Evolutionary conservation across 2,888 invertebrate species (phyloP), one percentile per base, ranked within the genome.

Genomic region (Spatulosminthurus flaviceps): DNA sequence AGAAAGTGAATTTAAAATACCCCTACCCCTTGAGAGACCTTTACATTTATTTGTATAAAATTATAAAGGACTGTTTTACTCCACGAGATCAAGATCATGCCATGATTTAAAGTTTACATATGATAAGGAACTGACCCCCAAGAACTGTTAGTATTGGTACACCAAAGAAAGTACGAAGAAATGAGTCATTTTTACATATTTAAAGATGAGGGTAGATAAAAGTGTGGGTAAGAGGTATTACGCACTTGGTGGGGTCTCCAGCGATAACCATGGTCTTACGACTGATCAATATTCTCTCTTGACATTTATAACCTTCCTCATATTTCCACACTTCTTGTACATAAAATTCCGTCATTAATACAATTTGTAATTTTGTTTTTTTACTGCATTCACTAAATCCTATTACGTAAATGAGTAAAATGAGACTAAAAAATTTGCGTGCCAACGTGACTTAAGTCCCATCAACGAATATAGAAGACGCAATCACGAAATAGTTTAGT

Each of bases 181-280:
- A 70, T 70, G 70, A 70, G 70, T 70, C 41, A 70, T 70, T 26
- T 51, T 70, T 70, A 41, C 70, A 70, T 70, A 34, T 41, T 70
- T 70, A 7, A 9, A 41, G 34, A 41, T 70, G 41, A 70, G 9
- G 41, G 34, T 16, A 41, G 34, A 70, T 34, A 41, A 41, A 41
- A 70, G n/a, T 51, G n/a, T 34, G 70, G 41, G 9, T 19, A 41
- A 41, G 41, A 21, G 21, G 41, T 70, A 41, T 19, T 70, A 34
- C 41, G 41, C 41, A 41, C 70, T 70, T 70, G 34, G 51, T 2
- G 16, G 51, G n/a, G n/a, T n/a, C 51, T 51, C 51, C n/a, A n/a
- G n/a, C 51, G 51, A 51, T 51, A 19, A n/a, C 51, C 51, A 51
- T 16, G 51, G 51, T 51, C 51, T 51, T 13, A 51, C 51, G 16